A percentile compares a stretch with the other conserved stretches of the same genome.
Evolutionary conservation across 1,140 invertebrate genomes (phyloP).

Genomic region (Nilaparvata lugens): DNA sequence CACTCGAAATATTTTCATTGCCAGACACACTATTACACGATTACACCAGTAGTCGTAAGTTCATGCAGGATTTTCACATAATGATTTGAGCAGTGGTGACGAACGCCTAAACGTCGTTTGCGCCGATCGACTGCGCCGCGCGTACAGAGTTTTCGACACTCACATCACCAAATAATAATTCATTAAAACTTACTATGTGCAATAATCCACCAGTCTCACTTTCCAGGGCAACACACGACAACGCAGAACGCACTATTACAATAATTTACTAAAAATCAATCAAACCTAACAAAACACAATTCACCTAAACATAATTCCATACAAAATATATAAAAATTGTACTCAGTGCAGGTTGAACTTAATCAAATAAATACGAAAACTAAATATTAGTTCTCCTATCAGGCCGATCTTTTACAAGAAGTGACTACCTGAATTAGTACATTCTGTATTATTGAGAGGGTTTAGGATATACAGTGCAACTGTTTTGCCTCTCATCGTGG

Average conservation of each 20-base stretch:
- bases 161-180: neutral
- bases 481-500: too few relatives aligned
- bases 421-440: too few relatives aligned
- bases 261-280: neutral
- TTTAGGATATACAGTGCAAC: too few relatives aligned
- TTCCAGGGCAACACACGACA: neutral
- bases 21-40: conserved; percentile 11
- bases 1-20: conserved; percentile 77
- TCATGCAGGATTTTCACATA: conserved; percentile 5
- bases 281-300: neutral
- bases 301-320: too few relatives aligned
- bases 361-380: too few relatives aligned
- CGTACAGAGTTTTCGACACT: neutral
- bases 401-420: too few relatives aligned
- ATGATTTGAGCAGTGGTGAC: conserved; percentile 16
- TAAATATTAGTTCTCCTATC: too few relatives aligned
- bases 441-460: too few relatives aligned
- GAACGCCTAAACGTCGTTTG: neutral
- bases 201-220: neutral
- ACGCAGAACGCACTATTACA: neutral
- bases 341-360: too few relatives aligned
- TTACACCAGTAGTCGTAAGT: neutral
- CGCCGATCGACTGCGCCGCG: neutral
- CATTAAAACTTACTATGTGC: neutral
- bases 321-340: too few relatives aligned